phyloP scores from a whole-genome alignment of 2,797 vertebrate species.

The Tragopan temminckii region DNA sequence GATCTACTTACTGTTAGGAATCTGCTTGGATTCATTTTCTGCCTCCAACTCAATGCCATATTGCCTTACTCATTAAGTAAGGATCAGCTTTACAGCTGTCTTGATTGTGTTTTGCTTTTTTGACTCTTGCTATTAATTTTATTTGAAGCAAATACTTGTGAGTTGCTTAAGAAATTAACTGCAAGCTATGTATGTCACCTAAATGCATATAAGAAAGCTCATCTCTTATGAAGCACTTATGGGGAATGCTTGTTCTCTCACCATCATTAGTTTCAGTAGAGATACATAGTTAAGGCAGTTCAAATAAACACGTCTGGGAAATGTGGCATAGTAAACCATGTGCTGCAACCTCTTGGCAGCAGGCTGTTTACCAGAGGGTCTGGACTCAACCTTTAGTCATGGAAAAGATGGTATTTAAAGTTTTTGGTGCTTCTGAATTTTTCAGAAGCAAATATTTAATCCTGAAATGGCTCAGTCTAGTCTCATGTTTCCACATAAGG shows the following conservation, averaged over 20 bases:
- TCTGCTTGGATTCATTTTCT: not conserved
- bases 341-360: conserved; percentile 47
- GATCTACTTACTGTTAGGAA: not conserved
- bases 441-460: conserved; percentile 73
- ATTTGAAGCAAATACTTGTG: not conserved
- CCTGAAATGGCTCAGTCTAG: conserved; percentile 16
- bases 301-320: conserved; percentile 16
- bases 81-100: not conserved
- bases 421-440: conserved; percentile 27
- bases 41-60: not conserved
- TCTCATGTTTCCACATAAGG: conserved; percentile 78
- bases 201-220: not conserved
- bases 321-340: not conserved
- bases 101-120: not conserved
- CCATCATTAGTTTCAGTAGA: not conserved
- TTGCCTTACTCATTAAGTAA: not conserved
- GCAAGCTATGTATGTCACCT: not conserved
- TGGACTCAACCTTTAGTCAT: not conserved
- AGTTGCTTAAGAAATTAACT: not conserved
- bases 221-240: not conserved
- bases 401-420: conserved; percentile 45
- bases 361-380: conserved; percentile 35
- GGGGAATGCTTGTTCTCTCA: not conserved
- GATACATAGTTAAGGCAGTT: not conserved
- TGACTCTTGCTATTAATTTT: not conserved